These are phyloP conservation scores for Stomorhina lunata DNA, from an alignment of 2,888 invertebrate genomes.

Conservation along the genomic window DNA sequence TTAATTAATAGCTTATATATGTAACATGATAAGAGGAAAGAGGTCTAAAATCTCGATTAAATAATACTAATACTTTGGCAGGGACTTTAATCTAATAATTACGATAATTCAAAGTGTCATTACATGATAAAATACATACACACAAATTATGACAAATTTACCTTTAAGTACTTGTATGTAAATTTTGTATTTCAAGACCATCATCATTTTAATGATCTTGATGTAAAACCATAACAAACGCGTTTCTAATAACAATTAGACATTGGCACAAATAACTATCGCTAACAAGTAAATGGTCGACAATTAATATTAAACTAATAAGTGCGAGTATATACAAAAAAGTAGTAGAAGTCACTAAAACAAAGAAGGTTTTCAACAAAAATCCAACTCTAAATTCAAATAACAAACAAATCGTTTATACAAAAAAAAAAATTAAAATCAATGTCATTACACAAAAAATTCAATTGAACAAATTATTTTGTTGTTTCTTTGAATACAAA, in stretches of 20 bases:
- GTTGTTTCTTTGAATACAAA: neutral
- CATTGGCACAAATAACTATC: constrained; percentile 25
- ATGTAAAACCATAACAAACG: constrained; percentile 54
- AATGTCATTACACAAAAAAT: constrained; percentile 59
- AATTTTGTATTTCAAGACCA: constrained; percentile 37
- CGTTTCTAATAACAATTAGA: constrained; percentile 36
- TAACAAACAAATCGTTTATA: constrained; percentile 10
- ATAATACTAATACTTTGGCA: neutral
- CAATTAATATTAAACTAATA: too few relatives aligned
- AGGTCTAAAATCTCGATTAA: too few relatives aligned
- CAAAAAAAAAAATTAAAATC: constrained; percentile 40
- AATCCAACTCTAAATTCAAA: too few relatives aligned
- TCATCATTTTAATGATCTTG: constrained; percentile 46
- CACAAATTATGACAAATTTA: neutral
- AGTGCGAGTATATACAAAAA: too few relatives aligned
- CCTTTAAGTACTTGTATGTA: neutral
- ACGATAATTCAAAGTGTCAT: neutral
- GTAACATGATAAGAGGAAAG: too few relatives aligned
- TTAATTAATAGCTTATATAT: too few relatives aligned
- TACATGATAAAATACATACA: neutral
- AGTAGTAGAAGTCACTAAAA: neutral
- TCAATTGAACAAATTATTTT: constrained; percentile 1
- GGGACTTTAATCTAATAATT: constrained; percentile 14
- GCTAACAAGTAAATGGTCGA: too few relatives aligned
- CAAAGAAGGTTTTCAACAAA: constrained; percentile 57